Evolutionary conservation across 2,113 vertebrate genomes (phyloP).

Genomic region (Strix uralensis): DNA sequence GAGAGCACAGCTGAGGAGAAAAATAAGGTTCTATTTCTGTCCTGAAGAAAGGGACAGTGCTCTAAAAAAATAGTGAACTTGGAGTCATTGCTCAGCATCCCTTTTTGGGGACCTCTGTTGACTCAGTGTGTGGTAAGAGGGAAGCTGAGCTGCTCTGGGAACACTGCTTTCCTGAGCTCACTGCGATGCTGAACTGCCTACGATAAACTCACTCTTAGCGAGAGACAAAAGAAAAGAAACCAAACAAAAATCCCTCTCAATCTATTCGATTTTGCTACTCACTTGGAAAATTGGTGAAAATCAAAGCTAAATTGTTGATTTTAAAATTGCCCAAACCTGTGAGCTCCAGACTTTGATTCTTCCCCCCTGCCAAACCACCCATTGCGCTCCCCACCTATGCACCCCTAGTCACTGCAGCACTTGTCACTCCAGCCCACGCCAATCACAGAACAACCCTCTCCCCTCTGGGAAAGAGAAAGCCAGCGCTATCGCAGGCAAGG

Average conservation of each 20-base stretch:
- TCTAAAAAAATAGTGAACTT: background rate
- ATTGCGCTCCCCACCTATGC: background rate
- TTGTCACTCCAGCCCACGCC: background rate
- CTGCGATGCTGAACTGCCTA: background rate
- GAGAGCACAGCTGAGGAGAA: background rate
- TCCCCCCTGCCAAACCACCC: background rate
- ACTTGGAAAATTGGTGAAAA: background rate
- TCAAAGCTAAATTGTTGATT: background rate
- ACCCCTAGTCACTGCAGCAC: background rate
- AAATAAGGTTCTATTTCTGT: conserved; percentile 1
- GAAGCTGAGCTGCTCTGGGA: background rate
- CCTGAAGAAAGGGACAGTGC: background rate
- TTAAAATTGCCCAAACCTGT: background rate
- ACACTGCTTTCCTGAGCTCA: background rate
- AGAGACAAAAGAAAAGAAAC: background rate
- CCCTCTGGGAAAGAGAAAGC: background rate
- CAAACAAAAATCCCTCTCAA: background rate
- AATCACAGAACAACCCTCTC: background rate
- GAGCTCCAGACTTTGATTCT: background rate
- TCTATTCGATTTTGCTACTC: background rate
- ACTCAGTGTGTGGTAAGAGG: background rate
- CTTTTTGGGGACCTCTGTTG: background rate
- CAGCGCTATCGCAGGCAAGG: background rate
- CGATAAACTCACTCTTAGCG: rapidly evolving
- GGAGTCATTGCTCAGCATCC: background rate